Evolutionary conservation across 2,113 vertebrate species (phyloP), one percentile per base, ranked within the genome.

Genomic region (Centropus bengalensis): DNA sequence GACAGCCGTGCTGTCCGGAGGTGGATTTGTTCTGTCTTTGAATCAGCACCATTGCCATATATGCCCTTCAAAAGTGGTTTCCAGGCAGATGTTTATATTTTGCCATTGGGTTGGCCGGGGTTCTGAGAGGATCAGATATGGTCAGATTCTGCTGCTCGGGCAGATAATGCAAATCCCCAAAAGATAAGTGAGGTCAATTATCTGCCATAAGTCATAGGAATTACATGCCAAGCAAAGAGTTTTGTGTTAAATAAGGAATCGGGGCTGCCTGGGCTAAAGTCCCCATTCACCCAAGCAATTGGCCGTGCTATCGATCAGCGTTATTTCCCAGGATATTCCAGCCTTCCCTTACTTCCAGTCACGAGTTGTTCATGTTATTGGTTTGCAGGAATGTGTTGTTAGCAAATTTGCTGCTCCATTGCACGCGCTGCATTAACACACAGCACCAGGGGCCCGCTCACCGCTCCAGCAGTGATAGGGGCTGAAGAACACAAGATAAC

Each of bases 91-190:
- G 69, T 91, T 97, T 93, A 88, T 88, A 8, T 91, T 91, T 96
- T 86, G 86, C 73, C 82, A 54, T 68, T 68, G 82, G 44, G 28
- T 56, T 84, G 94, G 91, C 90, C 9, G 12, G 9, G 56, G 14
- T 88, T 95, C 95, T 74, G 73, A 78, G 79, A 54, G 64, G 73
- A 76, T 87, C 89, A 83, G 86, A 88, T 86, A 93, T 17, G 68
- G 93, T 32, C 89, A 88, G 42, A 83, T 84, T 58, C 85, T 93
- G 82, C 86, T 90, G 89, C 86, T 81, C 24, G 52, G 36, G 85
- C 93, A 95, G 88, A 96, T 95, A 96, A 78, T 42, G 73, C 82
- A 96, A 96, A 97, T 94, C 94, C 86, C 69, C 73, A 17, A 28
- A n/a, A 86, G 94, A 95, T 95, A 96, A 96, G 59, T 0, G 1